phyloP scores from a whole-genome alignment of 2,797 vertebrate genomes.

The Cercopithecus neglectus region DNA sequence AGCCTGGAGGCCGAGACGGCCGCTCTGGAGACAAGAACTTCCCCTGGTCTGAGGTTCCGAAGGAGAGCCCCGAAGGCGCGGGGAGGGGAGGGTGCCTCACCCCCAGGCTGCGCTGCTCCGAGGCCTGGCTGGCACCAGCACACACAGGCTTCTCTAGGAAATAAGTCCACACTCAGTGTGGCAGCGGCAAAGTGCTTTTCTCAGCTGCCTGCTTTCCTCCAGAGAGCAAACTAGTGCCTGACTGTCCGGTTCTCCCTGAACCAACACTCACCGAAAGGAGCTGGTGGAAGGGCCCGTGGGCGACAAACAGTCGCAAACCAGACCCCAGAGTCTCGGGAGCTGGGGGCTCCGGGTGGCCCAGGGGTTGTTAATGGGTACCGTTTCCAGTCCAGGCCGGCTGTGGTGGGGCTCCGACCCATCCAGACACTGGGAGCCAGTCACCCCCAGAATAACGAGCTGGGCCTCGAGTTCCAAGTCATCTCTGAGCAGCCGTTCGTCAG shows the following conservation, averaged over 20 bases:
- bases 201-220: conserved; percentile 52
- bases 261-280: not conserved
- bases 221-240: not conserved
- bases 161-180: conserved; percentile 56
- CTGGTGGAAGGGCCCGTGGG: too few relatives aligned
- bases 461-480: not conserved
- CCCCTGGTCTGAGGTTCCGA: too few relatives aligned
- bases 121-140: not conserved
- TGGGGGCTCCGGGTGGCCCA: not conserved
- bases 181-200: conserved; percentile 54
- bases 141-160: conserved; percentile 59
- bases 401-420: not conserved
- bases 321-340: not conserved
- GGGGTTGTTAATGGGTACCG: not conserved
- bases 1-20: not conserved
- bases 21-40: too few relatives aligned
- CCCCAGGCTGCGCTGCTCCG: not conserved
- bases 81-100: accelerated
- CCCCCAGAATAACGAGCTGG: not conserved
- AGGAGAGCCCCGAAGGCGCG: too few relatives aligned
- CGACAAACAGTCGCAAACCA: not conserved
- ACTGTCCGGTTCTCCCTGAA: not conserved
- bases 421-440: not conserved
- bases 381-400: not conserved
- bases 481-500: accelerated